Evolutionary conservation across 2,797 vertebrate species (phyloP).

Genomic region (Hyperoplus immaculatus): DNA sequence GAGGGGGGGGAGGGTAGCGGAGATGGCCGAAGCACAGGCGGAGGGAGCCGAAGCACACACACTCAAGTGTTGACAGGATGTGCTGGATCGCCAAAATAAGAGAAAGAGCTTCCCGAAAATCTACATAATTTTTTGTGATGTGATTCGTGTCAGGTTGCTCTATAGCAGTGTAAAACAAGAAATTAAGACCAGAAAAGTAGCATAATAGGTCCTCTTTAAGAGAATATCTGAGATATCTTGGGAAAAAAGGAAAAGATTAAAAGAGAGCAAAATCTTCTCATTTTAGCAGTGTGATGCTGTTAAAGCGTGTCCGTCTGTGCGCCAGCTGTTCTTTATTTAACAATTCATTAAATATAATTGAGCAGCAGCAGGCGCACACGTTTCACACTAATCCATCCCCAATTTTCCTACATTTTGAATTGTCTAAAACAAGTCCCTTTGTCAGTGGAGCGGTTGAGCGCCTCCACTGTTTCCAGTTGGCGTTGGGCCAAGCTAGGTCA

Average conservation of each 20-base stretch:
- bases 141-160: too few species aligned
- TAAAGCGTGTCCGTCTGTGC: too few species aligned
- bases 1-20: too few species aligned
- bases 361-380: not conserved
- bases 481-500: slow-evolving; percentile 37
- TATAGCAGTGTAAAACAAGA: too few species aligned
- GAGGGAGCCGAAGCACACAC: too few species aligned
- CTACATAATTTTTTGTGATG: too few species aligned
- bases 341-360: not conserved
- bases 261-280: not conserved
- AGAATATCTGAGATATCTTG: not conserved
- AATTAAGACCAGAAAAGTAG: too few species aligned
- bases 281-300: not conserved
- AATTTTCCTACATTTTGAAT: slow-evolving; percentile 12
- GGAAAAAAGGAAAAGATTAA: not conserved
- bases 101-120: too few species aligned
- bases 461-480: slow-evolving; percentile 21
- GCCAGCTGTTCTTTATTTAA: not conserved
- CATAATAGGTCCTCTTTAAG: too few species aligned
- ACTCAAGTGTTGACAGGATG: too few species aligned
- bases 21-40: too few species aligned
- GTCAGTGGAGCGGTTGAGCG: not conserved
- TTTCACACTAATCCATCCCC: slow-evolving; percentile 8
- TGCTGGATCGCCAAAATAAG: too few species aligned
- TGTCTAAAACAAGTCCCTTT: not conserved